A percentile compares a stretch with the other conserved stretches of the same genome.
phyloP scores from a whole-genome alignment of 2,888 invertebrate genomes.

The Thymelicus lineola region DNA sequence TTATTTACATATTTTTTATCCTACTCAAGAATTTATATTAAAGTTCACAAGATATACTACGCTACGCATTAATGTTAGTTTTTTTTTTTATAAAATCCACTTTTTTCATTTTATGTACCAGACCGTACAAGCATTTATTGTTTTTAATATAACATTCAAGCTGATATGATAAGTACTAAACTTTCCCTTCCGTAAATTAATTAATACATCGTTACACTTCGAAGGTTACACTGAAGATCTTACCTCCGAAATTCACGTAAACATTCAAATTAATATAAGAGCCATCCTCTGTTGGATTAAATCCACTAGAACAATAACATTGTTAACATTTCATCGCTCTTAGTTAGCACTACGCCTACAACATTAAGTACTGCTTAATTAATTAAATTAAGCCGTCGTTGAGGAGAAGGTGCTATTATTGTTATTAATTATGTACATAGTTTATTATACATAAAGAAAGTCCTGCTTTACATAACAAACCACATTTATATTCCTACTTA shows the following conservation, averaged over 20 bases:
- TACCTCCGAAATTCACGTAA: conserved; percentile 67
- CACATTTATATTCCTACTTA: too few relatives aligned
- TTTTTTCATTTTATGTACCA: too few relatives aligned
- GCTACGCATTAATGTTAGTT: too few relatives aligned
- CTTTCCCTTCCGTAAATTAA: conserved; percentile 62
- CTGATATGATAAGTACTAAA: conserved; percentile 43
- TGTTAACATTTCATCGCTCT: conserved; percentile 77
- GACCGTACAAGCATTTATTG: too few relatives aligned
- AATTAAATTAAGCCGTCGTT: conserved; percentile 71
- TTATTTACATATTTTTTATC: too few relatives aligned
- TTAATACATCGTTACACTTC: conserved; percentile 64
- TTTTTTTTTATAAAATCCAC: too few relatives aligned
- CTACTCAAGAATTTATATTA: too few relatives aligned
- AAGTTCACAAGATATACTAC: too few relatives aligned
- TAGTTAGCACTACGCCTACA: conserved; percentile 67
- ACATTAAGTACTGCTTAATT: conserved; percentile 76
- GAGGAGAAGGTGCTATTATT: conserved; percentile 69
- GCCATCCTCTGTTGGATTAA: conserved; percentile 69
- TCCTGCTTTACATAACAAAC: too few relatives aligned
- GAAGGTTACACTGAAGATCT: conserved; percentile 62
- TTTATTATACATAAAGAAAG: not conserved
- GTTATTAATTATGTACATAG: conserved; percentile 61
- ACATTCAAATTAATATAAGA: conserved; percentile 76
- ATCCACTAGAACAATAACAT: conserved; percentile 78
- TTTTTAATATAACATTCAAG: not conserved